Evolutionary conservation across 2,113 vertebrate genomes (phyloP).

Genomic region (Pteronura brasiliensis): DNA sequence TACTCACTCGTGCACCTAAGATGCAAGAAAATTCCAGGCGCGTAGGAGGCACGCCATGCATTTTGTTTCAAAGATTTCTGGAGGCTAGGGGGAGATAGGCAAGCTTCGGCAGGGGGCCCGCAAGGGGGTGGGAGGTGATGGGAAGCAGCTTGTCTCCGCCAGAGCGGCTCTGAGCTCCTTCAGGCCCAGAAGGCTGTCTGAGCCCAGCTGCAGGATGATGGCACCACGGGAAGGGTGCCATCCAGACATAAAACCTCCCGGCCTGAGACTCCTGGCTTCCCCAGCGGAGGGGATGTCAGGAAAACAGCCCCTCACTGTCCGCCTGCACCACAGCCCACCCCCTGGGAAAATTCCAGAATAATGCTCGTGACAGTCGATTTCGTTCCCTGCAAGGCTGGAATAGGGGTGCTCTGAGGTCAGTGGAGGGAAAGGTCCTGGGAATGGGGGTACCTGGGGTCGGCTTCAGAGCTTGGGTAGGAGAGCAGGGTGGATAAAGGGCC

Average conservation of each 20-base stretch:
- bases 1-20: not conserved
- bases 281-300: not conserved
- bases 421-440: not conserved
- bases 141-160: not conserved
- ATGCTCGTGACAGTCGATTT: not conserved
- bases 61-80: not conserved
- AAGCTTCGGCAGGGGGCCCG: too few species aligned
- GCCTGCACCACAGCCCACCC: not conserved
- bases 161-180: not conserved
- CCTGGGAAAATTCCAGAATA: not conserved
- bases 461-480: not conserved
- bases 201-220: not conserved
- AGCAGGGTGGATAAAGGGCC: not conserved
- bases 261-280: not conserved
- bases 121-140: not conserved
- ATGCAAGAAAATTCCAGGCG: not conserved
- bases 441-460: not conserved
- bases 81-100: not conserved
- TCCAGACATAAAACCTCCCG: not conserved
- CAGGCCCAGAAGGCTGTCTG: not conserved
- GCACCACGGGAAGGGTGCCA: not conserved
- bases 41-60: not conserved
- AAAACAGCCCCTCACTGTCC: not conserved
- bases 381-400: not conserved
- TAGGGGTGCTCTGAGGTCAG: not conserved